phyloP scores from a whole-genome alignment of 2,888 invertebrate genomes.

The Epinotia bilunana region DNA sequence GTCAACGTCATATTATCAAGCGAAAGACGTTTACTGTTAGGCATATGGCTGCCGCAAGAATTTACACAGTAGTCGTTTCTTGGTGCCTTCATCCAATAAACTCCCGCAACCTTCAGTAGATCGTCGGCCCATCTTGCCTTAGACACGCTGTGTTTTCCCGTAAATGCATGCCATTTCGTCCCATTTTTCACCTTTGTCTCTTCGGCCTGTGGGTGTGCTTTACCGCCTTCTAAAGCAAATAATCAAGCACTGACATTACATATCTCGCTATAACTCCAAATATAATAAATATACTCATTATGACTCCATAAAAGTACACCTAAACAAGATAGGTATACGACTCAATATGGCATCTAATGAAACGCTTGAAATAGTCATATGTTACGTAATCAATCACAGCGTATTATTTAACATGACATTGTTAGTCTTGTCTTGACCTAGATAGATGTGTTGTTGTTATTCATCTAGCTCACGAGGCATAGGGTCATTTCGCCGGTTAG shows the following conservation, averaged over 20 bases:
- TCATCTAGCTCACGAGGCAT: constrained; percentile 32
- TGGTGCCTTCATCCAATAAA: too few species aligned
- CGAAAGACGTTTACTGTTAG: too few species aligned
- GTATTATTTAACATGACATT: constrained; percentile 33
- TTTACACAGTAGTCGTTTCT: too few species aligned
- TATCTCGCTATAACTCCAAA: constrained; percentile 1
- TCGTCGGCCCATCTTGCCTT: too few species aligned
- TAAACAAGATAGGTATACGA: constrained; percentile 6
- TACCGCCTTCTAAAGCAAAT: background rate
- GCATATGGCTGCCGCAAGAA: too few species aligned
- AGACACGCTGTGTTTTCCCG: too few species aligned
- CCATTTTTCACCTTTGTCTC: too few species aligned
- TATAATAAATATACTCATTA: background rate
- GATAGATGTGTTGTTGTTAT: constrained; percentile 53
- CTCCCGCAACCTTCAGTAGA: too few species aligned
- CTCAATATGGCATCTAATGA: background rate
- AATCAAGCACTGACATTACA: constrained; percentile 21
- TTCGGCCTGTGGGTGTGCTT: background rate
- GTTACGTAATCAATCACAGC: constrained; percentile 6
- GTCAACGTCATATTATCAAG: too few species aligned
- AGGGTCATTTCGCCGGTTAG: too few species aligned
- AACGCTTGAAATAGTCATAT: constrained; percentile 6
- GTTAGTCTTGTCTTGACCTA: constrained; percentile 68
- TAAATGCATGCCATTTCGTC: too few species aligned
- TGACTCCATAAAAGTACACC: constrained; percentile 2